phyloP scores from a whole-genome alignment of 2,888 invertebrate genomes.

The Amiota minor region DNA sequence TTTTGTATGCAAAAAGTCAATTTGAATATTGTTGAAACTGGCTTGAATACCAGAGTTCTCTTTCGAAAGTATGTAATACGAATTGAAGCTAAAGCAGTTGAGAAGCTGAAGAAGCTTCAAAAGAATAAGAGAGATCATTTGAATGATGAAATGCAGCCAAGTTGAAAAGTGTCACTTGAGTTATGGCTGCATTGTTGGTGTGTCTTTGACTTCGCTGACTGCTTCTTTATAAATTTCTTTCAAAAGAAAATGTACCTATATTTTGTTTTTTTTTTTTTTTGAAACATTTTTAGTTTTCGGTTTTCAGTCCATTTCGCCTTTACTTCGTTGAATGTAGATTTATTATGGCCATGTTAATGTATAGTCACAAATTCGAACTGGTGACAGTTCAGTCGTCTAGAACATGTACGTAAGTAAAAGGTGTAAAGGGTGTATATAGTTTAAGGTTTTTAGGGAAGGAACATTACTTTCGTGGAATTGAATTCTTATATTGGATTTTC shows the following conservation, averaged over 20 bases:
- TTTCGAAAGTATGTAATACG: background rate
- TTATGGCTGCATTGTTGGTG: constrained; percentile 70
- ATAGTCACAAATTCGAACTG: constrained; percentile 8
- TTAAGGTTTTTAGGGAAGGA: background rate
- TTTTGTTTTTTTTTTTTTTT: background rate
- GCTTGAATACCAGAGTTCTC: constrained; percentile 3
- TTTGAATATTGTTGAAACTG: constrained; percentile 64
- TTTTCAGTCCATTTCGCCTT: constrained; percentile 5
- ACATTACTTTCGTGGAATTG: constrained; percentile 4
- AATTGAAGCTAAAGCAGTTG: background rate
- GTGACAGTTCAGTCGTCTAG: constrained; percentile 15
- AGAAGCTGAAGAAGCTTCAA: constrained; percentile 29
- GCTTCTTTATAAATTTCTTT: constrained; percentile 15
- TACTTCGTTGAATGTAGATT: constrained; percentile 12
- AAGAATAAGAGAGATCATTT: constrained; percentile 48
- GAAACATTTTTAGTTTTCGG: background rate
- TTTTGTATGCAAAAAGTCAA: constrained; percentile 67
- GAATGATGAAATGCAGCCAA: constrained; percentile 72
- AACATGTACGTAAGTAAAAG: background rate
- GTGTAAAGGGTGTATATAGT: background rate
- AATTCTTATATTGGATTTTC: no score
- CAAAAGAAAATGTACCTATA: background rate
- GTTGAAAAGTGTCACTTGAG: constrained; percentile 73
- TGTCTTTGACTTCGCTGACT: background rate
- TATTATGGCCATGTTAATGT: constrained; percentile 22